These are phyloP conservation scores for Oryctes rhinoceros DNA, from an alignment of 1,140 invertebrate genomes.

Conservation along the genomic window DNA sequence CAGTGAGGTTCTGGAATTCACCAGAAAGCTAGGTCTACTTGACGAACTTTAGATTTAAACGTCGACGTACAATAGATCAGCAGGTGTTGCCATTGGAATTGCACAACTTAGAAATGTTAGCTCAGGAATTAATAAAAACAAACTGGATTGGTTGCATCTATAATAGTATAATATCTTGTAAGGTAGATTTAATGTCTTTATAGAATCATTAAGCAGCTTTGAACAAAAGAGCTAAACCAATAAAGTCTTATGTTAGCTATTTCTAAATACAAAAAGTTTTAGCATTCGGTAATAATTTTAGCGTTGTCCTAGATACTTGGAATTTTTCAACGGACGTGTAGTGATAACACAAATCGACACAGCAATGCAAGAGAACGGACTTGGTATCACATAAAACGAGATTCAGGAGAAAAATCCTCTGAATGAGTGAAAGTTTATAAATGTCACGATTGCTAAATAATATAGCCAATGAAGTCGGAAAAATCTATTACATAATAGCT, in stretches of 20 bases:
- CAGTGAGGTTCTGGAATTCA: no score
- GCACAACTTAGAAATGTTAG: no score
- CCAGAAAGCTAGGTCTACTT: no score
- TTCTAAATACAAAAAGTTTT: background rate
- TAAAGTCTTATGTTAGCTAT: background rate
- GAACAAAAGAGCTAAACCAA: background rate
- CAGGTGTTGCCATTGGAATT: no score
- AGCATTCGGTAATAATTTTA: background rate
- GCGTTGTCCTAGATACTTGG: slow-evolving; percentile 23
- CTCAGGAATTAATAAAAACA: no score
- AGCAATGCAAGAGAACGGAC: background rate
- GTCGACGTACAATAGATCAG: no score
- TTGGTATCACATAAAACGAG: background rate
- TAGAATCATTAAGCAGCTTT: no score
- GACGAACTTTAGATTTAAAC: no score
- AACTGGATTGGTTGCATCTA: no score
- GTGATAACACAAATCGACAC: background rate
- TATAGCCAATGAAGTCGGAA: slow-evolving; percentile 9
- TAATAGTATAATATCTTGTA: no score
- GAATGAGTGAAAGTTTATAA: slow-evolving; percentile 26
- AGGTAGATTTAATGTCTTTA: no score
- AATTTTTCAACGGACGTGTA: background rate
- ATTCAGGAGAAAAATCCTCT: background rate
- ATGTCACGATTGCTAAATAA: slow-evolving; percentile 23
- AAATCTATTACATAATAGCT: background rate